Percentiles rank a stretch among this genome's conserved stretches.
Conservation (phyloP, 2,797 vertebrate species). For the Nothura maculosa region DNA sequence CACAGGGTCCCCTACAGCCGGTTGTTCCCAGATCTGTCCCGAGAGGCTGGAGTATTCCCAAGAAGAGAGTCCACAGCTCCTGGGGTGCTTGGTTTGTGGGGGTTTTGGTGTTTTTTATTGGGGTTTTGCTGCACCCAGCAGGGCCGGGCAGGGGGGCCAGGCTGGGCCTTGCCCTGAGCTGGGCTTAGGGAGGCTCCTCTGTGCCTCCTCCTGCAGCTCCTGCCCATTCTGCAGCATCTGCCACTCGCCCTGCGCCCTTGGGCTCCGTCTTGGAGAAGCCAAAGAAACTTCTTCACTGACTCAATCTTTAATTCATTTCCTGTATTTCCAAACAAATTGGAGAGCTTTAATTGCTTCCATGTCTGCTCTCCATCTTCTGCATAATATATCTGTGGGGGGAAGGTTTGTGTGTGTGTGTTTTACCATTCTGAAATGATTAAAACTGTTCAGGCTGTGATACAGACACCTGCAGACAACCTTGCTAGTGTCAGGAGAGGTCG, state of each 20-base stretch:
- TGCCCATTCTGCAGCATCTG: neutral
- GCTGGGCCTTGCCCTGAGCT: neutral
- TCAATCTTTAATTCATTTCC: constrained; percentile 61
- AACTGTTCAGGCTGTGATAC: neutral
- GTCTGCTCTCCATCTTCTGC: neutral
- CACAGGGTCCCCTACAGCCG: no score
- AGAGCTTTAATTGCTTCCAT: constrained; percentile 54
- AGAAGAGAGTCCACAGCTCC: no score
- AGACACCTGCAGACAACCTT: neutral
- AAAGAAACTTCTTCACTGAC: constrained; percentile 32
- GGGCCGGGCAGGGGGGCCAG: no score
- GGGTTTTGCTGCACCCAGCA: no score
- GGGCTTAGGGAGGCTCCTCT: neutral
- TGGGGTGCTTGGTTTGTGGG: no score
- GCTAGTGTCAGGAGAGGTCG: neutral
- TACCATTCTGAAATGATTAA: neutral
- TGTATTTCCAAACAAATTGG: constrained; percentile 53
- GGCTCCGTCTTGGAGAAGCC: neutral
- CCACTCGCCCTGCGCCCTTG: neutral
- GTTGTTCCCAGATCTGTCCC: no score
- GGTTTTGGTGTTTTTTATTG: no score
- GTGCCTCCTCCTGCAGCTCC: neutral
- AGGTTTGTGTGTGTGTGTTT: neutral
- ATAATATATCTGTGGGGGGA: neutral
- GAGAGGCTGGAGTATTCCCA: no score